Conservation (phyloP, 2,888 invertebrate genomes). For the Tetropium fuscum region DNA sequence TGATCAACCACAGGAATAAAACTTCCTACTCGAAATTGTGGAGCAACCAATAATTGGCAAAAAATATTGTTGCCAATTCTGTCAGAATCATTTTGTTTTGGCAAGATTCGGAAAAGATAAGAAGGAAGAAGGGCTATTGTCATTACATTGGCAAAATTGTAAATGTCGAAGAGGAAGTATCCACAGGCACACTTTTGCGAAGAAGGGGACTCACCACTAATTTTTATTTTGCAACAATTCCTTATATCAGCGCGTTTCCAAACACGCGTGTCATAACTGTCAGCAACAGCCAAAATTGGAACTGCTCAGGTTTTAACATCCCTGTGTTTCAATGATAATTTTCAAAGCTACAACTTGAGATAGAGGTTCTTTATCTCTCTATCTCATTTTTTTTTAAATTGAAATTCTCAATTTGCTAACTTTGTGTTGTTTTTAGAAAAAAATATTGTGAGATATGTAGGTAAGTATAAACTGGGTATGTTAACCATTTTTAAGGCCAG, state of each 20-base stretch:
- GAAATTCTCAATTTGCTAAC: no score
- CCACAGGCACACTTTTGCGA: neutral
- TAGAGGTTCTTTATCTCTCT: no score
- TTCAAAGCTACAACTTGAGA: conserved; percentile 5
- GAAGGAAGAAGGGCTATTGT: conserved; percentile 10
- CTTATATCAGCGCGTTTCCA: neutral
- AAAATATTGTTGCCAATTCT: no score
- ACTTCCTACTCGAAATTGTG: no score
- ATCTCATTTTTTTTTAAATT: no score
- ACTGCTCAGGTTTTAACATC: conserved; percentile 9
- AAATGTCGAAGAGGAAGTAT: conserved; percentile 6
- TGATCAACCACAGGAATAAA: no score
- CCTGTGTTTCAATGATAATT: conserved; percentile 12
- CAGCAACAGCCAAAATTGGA: conserved; percentile 9
- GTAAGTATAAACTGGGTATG: neutral
- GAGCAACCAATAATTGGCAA: no score
- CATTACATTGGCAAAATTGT: conserved; percentile 11
- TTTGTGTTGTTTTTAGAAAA: neutral
- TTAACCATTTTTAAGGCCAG: neutral
- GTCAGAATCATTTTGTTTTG: conserved; percentile 5
- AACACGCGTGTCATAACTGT: neutral
- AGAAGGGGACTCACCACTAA: conserved; percentile 13
- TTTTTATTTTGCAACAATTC: conserved; percentile 9
- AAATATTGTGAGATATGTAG: neutral
- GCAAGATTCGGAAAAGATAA: conserved; percentile 6